These are phyloP conservation scores for Heterodera schachtii DNA, from an alignment of 1,140 invertebrate species.

Conservation along the genomic window DNA sequence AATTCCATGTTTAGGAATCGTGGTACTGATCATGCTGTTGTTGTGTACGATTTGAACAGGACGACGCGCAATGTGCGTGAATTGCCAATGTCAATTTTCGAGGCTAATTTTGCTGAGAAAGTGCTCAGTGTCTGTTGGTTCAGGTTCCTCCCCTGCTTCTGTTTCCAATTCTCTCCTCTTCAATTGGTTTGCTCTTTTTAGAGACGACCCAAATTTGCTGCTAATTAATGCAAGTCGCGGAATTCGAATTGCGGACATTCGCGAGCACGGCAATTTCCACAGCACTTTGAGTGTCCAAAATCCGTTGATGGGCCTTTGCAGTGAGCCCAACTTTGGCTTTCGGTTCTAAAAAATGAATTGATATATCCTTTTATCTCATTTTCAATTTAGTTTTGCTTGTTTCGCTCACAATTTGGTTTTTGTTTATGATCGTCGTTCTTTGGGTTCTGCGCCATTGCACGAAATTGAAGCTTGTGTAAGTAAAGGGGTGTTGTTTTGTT, in stretches of 20 bases:
- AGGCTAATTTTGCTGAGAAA: slow-evolving; percentile 39
- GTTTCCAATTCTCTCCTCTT: neutral
- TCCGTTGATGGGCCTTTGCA: slow-evolving; percentile 28
- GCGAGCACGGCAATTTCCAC: slow-evolving; percentile 36
- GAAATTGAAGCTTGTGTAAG: slow-evolving; percentile 33
- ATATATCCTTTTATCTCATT: too few species aligned
- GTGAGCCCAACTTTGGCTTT: slow-evolving; percentile 33
- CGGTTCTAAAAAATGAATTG: neutral
- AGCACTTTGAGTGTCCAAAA: slow-evolving; percentile 20
- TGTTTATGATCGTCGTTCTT: slow-evolving; percentile 34
- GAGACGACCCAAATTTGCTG: slow-evolving; percentile 33
- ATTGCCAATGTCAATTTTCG: slow-evolving; percentile 27
- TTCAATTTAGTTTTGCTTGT: slow-evolving; percentile 20
- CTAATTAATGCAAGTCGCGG: slow-evolving; percentile 25
- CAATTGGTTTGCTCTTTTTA: slow-evolving; percentile 20
- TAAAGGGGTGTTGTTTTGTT: neutral
- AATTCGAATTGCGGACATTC: slow-evolving; percentile 34
- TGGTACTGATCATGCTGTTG: slow-evolving; percentile 29
- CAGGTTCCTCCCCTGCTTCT: slow-evolving; percentile 13
- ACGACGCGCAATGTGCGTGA: slow-evolving; percentile 13
- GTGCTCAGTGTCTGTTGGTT: slow-evolving; percentile 34
- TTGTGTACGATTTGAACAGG: slow-evolving; percentile 34
- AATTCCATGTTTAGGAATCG: slow-evolving; percentile 18
- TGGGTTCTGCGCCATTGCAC: slow-evolving; percentile 26
- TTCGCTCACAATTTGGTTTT: slow-evolving; percentile 33